Base-by-base conservation (phyloP, 2,113 vertebrate species). In the Anser cygnoides region DNA sequence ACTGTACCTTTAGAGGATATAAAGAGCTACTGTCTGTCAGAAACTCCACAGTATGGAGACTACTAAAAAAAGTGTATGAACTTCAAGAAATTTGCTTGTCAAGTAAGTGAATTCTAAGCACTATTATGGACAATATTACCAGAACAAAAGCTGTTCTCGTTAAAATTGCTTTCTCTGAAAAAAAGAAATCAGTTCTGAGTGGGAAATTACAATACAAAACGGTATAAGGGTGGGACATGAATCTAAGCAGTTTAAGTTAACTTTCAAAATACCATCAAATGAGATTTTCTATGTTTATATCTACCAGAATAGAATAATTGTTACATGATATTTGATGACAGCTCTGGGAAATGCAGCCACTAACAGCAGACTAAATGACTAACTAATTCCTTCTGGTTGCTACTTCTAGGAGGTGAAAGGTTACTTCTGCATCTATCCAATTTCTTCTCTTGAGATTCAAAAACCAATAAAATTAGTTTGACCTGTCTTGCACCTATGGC, bases 291-390 rank as follows among this genome's bases (percentile, higher is more conserved):
- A 11, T 95, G 87, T 95, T 97, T 97, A 65, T 96, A 91, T 97
- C 76, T 94, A 94, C 83, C 93, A 96, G 95, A 95, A 96, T 68
- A 94, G 73, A 91, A 87, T 93, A 95, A 97, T 96, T 96, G 91
- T 97, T 97, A 94, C 39, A 73, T 90, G 95, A 96, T 96, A 97
- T 92, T 97, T 97, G 97, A 97, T 96, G 97, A 98, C 96, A 98
- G 97, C 58, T 93, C 73, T 81, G 91, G 92, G 94, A 98, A 97
- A 96, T 8, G 3, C 31, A 96, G 92, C 54, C 93, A 95, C 95
- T 75, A 95, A 74, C 63, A 91, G 79, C 52, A 97, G 92, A 92
- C 81, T 92, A 88, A 96, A 97, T 92, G 71, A 94, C 93, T 97
- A 97, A 97, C 92, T 87, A 81, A 94, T 96, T 98, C 97, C 94